Conservation (phyloP, 2,797 vertebrate species). For the Rhabdomys pumilio region DNA sequence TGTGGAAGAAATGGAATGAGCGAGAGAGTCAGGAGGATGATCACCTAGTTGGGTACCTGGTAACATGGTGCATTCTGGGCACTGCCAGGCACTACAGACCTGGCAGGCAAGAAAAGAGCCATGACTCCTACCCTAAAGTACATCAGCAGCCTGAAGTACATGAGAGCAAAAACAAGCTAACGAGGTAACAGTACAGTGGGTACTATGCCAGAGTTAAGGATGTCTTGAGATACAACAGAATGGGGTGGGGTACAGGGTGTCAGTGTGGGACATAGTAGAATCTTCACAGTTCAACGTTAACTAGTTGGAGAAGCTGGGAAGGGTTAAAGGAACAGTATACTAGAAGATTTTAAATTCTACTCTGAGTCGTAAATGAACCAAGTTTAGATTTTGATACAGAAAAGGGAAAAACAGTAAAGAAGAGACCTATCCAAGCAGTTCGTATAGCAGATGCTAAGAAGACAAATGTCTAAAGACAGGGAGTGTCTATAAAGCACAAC, state of each 20-base stretch:
- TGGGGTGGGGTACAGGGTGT: neutral
- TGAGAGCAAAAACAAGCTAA: neutral
- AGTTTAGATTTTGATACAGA: conserved; percentile 18
- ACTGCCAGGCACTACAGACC: neutral
- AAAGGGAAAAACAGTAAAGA: neutral
- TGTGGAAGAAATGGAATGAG: neutral
- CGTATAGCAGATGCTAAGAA: neutral
- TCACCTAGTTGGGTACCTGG: conserved; percentile 15
- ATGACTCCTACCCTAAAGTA: neutral
- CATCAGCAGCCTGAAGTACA: neutral
- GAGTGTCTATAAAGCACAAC: neutral
- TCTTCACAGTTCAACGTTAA: neutral
- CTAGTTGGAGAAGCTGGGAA: neutral
- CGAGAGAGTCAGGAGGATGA: neutral
- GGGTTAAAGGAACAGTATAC: neutral
- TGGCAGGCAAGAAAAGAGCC: neutral
- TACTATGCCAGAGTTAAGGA: neutral
- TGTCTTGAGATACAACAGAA: no score
- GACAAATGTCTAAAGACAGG: neutral
- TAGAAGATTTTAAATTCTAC: neutral
- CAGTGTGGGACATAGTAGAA: neutral
- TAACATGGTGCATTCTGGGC: neutral
- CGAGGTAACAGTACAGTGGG: neutral
- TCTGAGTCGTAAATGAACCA: neutral
- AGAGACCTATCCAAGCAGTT: neutral